Evolutionary conservation across 2,888 invertebrate genomes (phyloP), one percentile per base, ranked within the genome.

Genomic region (Salpingus planirostris): DNA sequence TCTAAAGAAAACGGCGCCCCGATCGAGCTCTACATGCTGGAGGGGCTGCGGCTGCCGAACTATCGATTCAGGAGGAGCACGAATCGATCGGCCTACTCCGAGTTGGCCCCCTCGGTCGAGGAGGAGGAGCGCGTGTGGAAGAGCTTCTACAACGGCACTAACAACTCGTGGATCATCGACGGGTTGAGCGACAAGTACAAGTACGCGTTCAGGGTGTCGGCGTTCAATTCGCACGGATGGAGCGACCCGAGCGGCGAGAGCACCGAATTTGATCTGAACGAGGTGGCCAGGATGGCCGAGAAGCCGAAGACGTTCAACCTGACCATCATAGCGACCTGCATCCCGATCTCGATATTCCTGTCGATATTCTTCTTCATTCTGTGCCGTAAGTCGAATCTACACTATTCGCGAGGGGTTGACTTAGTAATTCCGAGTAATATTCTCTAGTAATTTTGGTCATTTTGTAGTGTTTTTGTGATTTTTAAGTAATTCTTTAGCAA

Each of bases 161-260:
- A 88, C 24, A 76, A 80, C 37, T 82, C 81, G 55, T 93, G 91
- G 84, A 74, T 86, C 38, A 77, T 90, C 13, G 73, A 74, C 6
- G 77, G 77, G 10, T 65, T 79, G 29, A 71, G 73, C 31, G 69
- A 72, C 12, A 74, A 75, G 36, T 65, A 73, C 13, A 69, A 75
- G 27, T 80, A 83, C 47, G 67, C 72, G 31, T 88, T 88, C 56
- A 73, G 84, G 6, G 87, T 88, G 27, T 75, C 80, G 38, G 89
- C 91, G 0, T 68, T 71, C 34, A 93, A 92, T 62, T 66, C 70
- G 2, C 78, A 83, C 60, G 92, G 92, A 12, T 87, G 85, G 78
- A 85, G 91, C 36, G 71, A 76, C 10, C 79, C 79, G 59, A 90
- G 88, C 42, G 65, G 71, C 43, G 65, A 72, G 28, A 86, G 82